Base-by-base conservation (phyloP, 2,797 vertebrate species). In the Florisuga fusca region DNA sequence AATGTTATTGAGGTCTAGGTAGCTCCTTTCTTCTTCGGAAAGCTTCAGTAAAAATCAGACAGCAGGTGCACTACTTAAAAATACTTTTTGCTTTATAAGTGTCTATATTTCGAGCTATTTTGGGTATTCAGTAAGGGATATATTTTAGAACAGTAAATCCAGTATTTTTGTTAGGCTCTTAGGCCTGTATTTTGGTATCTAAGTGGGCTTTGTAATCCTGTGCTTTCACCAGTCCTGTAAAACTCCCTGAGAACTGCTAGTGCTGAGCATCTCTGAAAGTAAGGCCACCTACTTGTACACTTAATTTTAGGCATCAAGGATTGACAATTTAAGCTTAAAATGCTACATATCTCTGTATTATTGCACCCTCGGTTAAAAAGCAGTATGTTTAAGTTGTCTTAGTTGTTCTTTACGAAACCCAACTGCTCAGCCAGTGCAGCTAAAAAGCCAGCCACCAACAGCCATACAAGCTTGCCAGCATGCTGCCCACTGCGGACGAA, bases 381-480 rank as follows among this genome's bases (percentile, higher is more conserved):
- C 97, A 94, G 93, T 73, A 97, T 67, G 92, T 95, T 97, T 79
- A 95, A 95, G 97, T 97, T 96, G 93, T 97, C 97, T 97, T 97
- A 97, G 97, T 83, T 57, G 95, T 97, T 97, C 95, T 95, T 96
- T n/a, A 77, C 9, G 78, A 98, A 95, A 94, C 94, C 97, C 95
- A 91, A 97, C 95, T 97, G 97, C 97, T 98, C 97, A 98, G 98
- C 97, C 97, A 98, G 97, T 95, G 97, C 97, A 98, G 98, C 98
- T 98, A 98, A 98, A 93, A 98, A 99, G 99, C 98, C 98, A 98
- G 98, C 98, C 98, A 98, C 98, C 98, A 97, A 98, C 98, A 99
- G 98, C 98, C 98, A 98, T 95, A 98, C 97, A 98, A 96, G 97
- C 98, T 87, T 98, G 98, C 98, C 98, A 98, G 98, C 99, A 99